Conservation (phyloP, 1,140 invertebrate species). For the Pseudomyrmex dendroicus region DNA sequence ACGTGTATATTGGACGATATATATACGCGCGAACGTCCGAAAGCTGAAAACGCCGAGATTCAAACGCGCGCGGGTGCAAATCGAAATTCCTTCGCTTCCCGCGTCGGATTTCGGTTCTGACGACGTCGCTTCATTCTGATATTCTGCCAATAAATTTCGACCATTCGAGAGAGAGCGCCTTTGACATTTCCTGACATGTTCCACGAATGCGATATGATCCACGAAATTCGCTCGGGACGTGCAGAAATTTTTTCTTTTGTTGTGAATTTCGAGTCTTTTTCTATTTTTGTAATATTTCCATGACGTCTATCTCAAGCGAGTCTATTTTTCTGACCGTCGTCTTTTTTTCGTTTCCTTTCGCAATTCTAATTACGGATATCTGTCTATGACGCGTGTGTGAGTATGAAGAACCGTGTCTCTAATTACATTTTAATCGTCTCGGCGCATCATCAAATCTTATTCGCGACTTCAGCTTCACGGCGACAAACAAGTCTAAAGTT, state of each 20-base stretch:
- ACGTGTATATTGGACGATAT: conserved; percentile 60
- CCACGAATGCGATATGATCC: background rate
- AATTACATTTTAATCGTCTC: background rate
- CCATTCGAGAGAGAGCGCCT: background rate
- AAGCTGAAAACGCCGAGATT: conserved; percentile 62
- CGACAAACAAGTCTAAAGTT: background rate
- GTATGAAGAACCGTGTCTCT: background rate
- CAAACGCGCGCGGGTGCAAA: conserved; percentile 5
- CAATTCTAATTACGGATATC: background rate
- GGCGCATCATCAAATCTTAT: background rate
- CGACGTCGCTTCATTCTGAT: background rate
- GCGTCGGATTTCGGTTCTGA: conserved; percentile 21
- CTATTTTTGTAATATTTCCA: background rate
- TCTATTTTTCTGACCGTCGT: too few relatives aligned
- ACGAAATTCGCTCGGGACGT: conserved; percentile 20
- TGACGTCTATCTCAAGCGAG: too few relatives aligned
- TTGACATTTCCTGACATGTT: conserved; percentile 29
- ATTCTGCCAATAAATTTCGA: conserved; percentile 54
- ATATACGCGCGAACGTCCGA: conserved; percentile 56
- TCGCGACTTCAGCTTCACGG: background rate
- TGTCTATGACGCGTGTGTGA: background rate
- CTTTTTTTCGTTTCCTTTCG: background rate
- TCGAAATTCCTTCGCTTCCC: conserved; percentile 48
- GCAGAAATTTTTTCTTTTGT: background rate
- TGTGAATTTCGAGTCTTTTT: background rate